Percentiles rank a stretch among this genome's conserved stretches.
Evolutionary conservation across 2,797 vertebrate genomes (phyloP).

Genomic region (Hipposideros larvatus): DNA sequence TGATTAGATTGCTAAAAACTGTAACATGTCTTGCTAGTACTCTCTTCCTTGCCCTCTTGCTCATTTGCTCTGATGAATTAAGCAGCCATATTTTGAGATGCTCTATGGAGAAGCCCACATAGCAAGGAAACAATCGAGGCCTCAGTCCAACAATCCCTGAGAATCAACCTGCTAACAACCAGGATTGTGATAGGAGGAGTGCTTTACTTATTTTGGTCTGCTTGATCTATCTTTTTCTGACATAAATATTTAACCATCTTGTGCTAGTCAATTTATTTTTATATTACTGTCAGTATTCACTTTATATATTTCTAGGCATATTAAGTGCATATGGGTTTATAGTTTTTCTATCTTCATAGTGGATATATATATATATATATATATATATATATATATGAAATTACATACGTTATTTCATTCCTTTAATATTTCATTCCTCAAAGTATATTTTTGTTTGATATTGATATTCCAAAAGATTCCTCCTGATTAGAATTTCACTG

Average conservation of each 20-base stretch:
- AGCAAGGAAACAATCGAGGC: neutral
- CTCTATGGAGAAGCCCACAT: neutral
- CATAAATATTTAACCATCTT: neutral
- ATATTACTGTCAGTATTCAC: neutral
- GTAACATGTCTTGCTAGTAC: neutral
- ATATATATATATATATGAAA: too few relatives aligned
- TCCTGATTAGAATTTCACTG: neutral
- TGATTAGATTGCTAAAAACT: neutral
- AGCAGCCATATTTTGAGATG: neutral
- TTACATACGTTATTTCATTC: neutral
- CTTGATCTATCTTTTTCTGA: neutral
- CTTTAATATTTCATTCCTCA: neutral
- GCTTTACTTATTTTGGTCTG: neutral
- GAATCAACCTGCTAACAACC: neutral
- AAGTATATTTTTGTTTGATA: neutral
- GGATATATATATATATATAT: neutral
- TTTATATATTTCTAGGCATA: neutral
- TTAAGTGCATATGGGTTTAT: neutral
- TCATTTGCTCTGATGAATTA: neutral
- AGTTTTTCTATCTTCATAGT: neutral
- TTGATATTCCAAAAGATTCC: neutral
- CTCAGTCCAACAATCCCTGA: neutral
- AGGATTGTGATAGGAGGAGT: neutral
- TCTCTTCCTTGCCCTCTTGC: neutral
- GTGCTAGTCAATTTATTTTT: neutral